Evolutionary conservation across 2,113 vertebrate genomes (phyloP).

Genomic region (Megalops atlanticus): DNA sequence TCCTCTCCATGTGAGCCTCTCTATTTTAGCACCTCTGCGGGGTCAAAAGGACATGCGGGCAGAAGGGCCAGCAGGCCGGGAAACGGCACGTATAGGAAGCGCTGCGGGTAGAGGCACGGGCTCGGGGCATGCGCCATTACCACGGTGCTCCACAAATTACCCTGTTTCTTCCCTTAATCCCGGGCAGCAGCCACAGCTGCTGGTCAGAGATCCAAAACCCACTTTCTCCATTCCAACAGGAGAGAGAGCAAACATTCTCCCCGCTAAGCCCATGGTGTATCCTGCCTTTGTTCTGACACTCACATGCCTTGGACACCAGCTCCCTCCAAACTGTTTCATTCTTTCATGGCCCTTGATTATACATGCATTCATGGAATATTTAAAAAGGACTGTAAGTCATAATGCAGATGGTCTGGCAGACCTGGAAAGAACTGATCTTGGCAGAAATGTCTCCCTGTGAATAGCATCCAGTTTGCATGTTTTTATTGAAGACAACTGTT

Average conservation of each 20-base stretch:
- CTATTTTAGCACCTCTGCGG: not conserved
- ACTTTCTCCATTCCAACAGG: not conserved
- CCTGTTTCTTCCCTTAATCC: not conserved
- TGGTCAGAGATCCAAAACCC: not conserved
- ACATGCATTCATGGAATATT: conserved; percentile 4
- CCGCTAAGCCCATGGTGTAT: not conserved
- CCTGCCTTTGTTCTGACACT: conserved; percentile 5
- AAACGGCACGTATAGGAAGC: not conserved
- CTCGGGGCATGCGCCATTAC: not conserved
- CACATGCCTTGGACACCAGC: not conserved
- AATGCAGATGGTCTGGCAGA: not conserved
- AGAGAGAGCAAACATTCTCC: not conserved
- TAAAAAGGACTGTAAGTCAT: not conserved
- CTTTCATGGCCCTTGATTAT: not conserved
- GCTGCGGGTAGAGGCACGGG: not conserved
- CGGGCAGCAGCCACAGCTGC: not conserved
- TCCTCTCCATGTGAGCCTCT: conserved; percentile 20
- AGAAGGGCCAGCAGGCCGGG: not conserved
- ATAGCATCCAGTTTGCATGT: not conserved
- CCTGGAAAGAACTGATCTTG: not conserved
- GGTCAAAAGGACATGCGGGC: not conserved
- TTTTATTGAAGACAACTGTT: not conserved
- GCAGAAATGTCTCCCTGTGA: not conserved
- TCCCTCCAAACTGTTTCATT: not conserved
- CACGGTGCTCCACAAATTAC: not conserved